A percentile compares a stretch with the other conserved stretches of the same genome.
Evolutionary conservation across 2,797 vertebrate genomes (phyloP).

Genomic region (Austrolebias charrua): DNA sequence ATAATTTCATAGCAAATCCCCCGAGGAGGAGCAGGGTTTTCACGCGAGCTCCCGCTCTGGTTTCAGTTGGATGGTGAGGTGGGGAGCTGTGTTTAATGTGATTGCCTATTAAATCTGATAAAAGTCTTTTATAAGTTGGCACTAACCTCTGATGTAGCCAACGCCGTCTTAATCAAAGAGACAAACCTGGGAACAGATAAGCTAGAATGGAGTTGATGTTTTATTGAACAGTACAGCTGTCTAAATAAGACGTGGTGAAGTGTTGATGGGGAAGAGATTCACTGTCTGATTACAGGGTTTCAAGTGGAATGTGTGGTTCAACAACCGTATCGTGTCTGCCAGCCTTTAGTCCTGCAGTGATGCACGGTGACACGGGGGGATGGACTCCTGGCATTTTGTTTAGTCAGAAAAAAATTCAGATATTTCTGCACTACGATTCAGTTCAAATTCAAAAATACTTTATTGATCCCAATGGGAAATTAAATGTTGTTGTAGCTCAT

Average conservation of each 20-base stretch:
- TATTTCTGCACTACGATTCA: conserved; percentile 21
- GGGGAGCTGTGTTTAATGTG: conserved; percentile 18
- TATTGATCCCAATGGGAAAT: too few relatives aligned
- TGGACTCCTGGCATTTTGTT: conserved; percentile 29
- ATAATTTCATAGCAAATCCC: conserved; percentile 58
- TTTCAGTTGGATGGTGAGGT: conserved; percentile 21
- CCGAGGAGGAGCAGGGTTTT: conserved; percentile 44
- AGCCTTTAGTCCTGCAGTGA: conserved; percentile 22
- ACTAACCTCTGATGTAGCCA: conserved; percentile 32
- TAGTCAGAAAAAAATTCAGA: conserved; percentile 41
- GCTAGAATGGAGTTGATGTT: conserved; percentile 7
- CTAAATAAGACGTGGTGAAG: conserved; percentile 19
- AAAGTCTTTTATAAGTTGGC: conserved; percentile 35
- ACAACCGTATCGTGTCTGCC: conserved; percentile 36
- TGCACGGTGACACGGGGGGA: conserved; percentile 34
- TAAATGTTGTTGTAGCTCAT: too few relatives aligned
- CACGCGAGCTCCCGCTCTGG: conserved; percentile 34
- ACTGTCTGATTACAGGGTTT: background rate
- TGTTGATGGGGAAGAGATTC: conserved; percentile 29
- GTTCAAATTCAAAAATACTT: too few relatives aligned
- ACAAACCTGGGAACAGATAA: conserved; percentile 34
- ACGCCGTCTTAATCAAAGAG: conserved; percentile 46
- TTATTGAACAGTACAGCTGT: conserved; percentile 23
- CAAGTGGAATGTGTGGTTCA: conserved; percentile 21
- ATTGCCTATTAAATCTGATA: conserved; percentile 49